Base-by-base conservation (phyloP, 2,797 vertebrate genomes). In the Phylloscopus collybita region DNA sequence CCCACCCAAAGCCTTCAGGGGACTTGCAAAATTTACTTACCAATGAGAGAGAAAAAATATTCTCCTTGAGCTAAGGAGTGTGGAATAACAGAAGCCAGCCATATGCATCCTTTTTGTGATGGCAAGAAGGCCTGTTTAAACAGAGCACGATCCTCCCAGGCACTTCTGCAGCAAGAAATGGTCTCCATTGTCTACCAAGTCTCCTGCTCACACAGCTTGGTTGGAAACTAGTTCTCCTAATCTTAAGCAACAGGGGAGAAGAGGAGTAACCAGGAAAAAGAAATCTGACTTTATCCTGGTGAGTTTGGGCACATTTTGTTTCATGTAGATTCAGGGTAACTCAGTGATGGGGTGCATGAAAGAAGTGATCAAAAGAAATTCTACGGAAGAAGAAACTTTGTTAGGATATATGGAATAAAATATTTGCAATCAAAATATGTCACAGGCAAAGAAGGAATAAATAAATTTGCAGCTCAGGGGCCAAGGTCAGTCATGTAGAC, bases 171-270 rank as follows among this genome's bases (percentile, higher is more conserved):
- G 66, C 67, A 82, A 82, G 16, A 40, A 62, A 18, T 49, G 30
- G 14, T 22, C 36, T 83, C 34, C 14, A 5, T 56, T 91, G 61
- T 32, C 42, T 57, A 20, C 15, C 2, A 1, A 10, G 6, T 67
- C 45, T 91, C 29, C 64, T 86, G 42, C 10, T 19, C 30, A 42
- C n/a, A 56, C 23, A 80, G 26, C 15, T 47, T 86, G 30, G 4
- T n/a, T 93, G 74, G 36, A 86, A 92, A 66, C 25, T 50, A 19
- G 9, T 64, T 89, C 32, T 94, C n/a, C 59, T 80, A 87, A 93
- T 23, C 21, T 87, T 70, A 64, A 70, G 56, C 16, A 70, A 36
- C 18, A 18, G 7, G 11, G 12, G 9, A 38, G 11, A 19, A 92
- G 16, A 64, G 30, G 40, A 82, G 74, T 20, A 88, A 50, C 27